Base-by-base conservation (phyloP, 2,113 vertebrate species). In the Sinocyclocheilus anshuiensis region DNA sequence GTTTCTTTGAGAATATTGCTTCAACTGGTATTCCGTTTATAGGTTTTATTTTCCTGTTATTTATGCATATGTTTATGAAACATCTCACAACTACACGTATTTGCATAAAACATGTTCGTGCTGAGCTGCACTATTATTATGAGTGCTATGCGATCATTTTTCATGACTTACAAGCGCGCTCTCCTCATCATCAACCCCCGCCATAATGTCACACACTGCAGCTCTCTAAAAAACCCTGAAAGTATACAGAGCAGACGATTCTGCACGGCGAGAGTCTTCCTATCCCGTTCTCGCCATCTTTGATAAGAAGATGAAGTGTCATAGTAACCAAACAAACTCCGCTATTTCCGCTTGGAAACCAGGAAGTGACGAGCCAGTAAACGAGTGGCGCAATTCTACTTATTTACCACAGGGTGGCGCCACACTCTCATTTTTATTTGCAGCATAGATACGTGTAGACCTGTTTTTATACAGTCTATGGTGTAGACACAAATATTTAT, bases 141-240 rank as follows among this genome's bases (percentile, higher is more conserved):
- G 55, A 75, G 55, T 18, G 5, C 11, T 11, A 77, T 20, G 16
- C 1, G 69, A 75, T 13, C 6, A 15, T 72, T 13, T 48, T 8
- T 9, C 69, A 18, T 57, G 39, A 77, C 94, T 94, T 87, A 96
- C 95, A 91, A 95, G 71, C 11, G 90, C 53, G 57, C 91, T 91
- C 12, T 94, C 93, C 80, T 94, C 93, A 5, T 95, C 93, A 86
- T 94, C 94, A 90, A 92, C 92, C 53, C 91, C 89, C 75, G 69
- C 71, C 84, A 72, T 89, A 4, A 6, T 50, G 36, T 57, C 29
- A 33, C 18, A 29, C 61, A 9, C 12, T 1, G 13, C 53, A 6
- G 24, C 33, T 24, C 20, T 50, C 26, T 24, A 55, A 55, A 39
- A 57, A 72, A 42, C 4, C 36, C 1, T 4, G 45, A 48, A 74